phyloP scores from a whole-genome alignment of 1,140 invertebrate species.

The Neelides sp. region DNA sequence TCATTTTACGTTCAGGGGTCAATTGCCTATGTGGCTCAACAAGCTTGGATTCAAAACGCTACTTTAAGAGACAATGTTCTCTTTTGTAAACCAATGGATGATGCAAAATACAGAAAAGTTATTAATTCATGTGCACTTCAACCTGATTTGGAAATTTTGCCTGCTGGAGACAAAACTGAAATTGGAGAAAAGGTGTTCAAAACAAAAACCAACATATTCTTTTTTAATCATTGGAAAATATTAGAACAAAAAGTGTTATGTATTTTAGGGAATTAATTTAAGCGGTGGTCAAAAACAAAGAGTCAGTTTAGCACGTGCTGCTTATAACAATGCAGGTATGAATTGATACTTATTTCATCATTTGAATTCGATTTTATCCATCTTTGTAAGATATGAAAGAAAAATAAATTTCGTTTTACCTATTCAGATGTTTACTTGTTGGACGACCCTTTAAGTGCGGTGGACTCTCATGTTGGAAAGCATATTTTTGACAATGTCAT shows the following conservation, averaged over 20 bases:
- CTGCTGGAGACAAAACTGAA: slow-evolving; percentile 36
- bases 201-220: slow-evolving; percentile 36
- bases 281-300: slow-evolving; percentile 54
- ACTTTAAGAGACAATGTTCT: slow-evolving; percentile 46
- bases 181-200: slow-evolving; percentile 36
- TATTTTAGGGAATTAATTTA: slow-evolving; percentile 44
- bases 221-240: neutral
- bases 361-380: too few relatives aligned
- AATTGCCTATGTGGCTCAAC: slow-evolving; percentile 42
- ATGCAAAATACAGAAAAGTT: slow-evolving; percentile 35
- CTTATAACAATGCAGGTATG: slow-evolving; percentile 40
- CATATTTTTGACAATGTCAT: slow-evolving; percentile 40
- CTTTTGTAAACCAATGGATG: slow-evolving; percentile 32
- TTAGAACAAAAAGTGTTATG: neutral
- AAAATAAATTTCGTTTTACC: too few relatives aligned
- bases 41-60: slow-evolving; percentile 45
- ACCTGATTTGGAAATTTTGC: slow-evolving; percentile 37
- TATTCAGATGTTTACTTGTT: slow-evolving; percentile 41
- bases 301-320: slow-evolving; percentile 46
- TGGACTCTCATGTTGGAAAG: slow-evolving; percentile 45
- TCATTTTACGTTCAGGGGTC: slow-evolving; percentile 31
- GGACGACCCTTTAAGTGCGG: slow-evolving; percentile 48
- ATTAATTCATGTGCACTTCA: slow-evolving; percentile 38
- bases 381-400: too few relatives aligned
- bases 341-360: too few relatives aligned